Evolutionary conservation across 1,140 invertebrate genomes (phyloP).

Genomic region (Arctopsyche grandis): DNA sequence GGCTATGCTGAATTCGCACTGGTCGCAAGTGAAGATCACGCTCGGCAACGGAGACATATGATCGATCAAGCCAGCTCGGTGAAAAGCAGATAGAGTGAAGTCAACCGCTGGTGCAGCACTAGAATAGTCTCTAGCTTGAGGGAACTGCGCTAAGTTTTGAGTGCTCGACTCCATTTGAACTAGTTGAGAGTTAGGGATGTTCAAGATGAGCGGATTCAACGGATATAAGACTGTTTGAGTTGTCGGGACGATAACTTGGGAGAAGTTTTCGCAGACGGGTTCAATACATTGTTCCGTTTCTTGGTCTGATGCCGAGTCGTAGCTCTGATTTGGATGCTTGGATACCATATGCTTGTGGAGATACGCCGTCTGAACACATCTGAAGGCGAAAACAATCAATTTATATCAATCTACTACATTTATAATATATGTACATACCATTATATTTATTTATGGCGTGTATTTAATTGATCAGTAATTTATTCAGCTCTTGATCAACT

Average conservation of each 20-base stretch:
- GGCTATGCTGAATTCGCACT: background rate
- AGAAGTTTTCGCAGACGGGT: background rate
- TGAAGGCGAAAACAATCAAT: background rate
- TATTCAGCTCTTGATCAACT: too few relatives aligned
- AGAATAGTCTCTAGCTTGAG: background rate
- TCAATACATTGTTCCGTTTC: background rate
- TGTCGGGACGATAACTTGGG: slow-evolving; percentile 27
- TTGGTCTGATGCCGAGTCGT: background rate
- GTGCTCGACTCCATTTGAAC: background rate
- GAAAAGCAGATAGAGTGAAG: background rate
- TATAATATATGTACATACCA: too few relatives aligned
- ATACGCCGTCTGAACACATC: background rate
- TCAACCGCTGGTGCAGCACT: too few relatives aligned
- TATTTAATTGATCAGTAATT: too few relatives aligned
- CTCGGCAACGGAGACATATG: background rate
- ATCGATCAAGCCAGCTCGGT: background rate
- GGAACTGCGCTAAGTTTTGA: background rate
- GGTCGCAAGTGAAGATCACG: background rate
- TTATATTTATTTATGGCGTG: too few relatives aligned
- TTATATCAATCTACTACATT: background rate
- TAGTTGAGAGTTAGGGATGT: slow-evolving; percentile 33
- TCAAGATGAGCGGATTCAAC: slow-evolving; percentile 27
- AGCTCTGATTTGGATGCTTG: background rate
- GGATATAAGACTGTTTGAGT: background rate
- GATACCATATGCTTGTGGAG: background rate